Evolutionary conservation across 2,888 invertebrate genomes (phyloP).

Genomic region (Platycheirus albimanus): DNA sequence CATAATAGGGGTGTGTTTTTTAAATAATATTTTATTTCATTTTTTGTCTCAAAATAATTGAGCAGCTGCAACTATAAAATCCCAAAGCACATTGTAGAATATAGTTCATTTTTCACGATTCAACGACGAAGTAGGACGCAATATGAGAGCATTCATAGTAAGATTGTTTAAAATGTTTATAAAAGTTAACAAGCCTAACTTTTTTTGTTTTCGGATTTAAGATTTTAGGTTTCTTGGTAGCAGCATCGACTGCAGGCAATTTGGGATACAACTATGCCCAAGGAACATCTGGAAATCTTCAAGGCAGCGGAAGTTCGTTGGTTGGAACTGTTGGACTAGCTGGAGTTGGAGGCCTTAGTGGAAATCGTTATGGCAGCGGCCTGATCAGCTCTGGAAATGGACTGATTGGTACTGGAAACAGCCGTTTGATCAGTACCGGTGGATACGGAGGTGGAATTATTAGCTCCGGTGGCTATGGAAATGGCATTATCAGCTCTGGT

Average conservation of each 20-base stretch:
- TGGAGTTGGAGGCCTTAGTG: neutral
- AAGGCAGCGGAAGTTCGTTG: conserved; percentile 4
- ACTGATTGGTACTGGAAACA: neutral
- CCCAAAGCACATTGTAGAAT: neutral
- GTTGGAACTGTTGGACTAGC: conserved; percentile 3
- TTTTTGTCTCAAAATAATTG: no score
- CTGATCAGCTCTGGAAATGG: neutral
- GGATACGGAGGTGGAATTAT: conserved; percentile 10
- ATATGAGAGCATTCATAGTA: conserved; percentile 53
- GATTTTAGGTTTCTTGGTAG: conserved; percentile 68
- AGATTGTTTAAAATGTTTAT: neutral
- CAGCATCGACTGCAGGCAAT: conserved; percentile 75
- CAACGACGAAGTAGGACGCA: conserved; percentile 37
- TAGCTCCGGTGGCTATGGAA: conserved; percentile 17
- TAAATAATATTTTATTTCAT: no score
- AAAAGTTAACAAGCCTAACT: conserved; percentile 9
- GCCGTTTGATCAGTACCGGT: neutral
- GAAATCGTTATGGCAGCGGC: neutral
- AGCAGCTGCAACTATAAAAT: conserved; percentile 22
- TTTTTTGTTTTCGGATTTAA: conserved; percentile 50
- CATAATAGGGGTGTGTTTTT: neutral
- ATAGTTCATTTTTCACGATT: conserved; percentile 26
- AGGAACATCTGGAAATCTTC: neutral
- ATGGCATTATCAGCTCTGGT: conserved; percentile 19
- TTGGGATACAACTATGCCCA: conserved; percentile 76